A percentile compares a stretch with the other conserved stretches of the same genome.
Evolutionary conservation across 2,888 invertebrate species (phyloP).

Genomic region (Pilophorus perplexus): DNA sequence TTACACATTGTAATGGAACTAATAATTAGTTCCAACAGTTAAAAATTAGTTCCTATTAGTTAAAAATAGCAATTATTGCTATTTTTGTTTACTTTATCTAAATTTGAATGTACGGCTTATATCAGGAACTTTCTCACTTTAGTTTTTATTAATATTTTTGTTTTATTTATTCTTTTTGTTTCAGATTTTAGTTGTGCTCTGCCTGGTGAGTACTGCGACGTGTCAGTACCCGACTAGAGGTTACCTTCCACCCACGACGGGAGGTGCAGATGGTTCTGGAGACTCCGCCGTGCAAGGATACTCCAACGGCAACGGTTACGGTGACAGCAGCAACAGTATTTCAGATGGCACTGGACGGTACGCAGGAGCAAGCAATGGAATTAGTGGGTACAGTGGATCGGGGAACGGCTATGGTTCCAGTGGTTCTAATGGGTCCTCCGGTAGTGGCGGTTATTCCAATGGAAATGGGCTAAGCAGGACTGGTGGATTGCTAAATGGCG

Average conservation of each 20-base stretch:
- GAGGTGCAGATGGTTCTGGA: background rate
- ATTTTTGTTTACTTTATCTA: no score
- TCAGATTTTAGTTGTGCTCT: conserved; percentile 4
- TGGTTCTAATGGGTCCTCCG: background rate
- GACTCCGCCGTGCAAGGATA: background rate
- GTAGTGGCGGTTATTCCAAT: background rate
- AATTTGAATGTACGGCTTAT: background rate
- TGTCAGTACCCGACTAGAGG: conserved; percentile 20
- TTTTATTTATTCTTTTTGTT: background rate
- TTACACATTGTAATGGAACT: no score
- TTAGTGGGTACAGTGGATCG: background rate
- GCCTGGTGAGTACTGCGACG: conserved; percentile 4
- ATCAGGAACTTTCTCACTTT: background rate
- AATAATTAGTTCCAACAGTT: no score
- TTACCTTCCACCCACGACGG: background rate
- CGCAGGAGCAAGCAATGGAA: background rate
- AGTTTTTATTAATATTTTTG: background rate
- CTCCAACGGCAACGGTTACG: conserved; percentile 20
- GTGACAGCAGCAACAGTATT: background rate
- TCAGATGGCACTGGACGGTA: background rate
- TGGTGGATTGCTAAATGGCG: background rate
- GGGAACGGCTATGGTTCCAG: background rate
- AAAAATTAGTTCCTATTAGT: no score
- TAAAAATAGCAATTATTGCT: no score
- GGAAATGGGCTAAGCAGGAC: conserved; percentile 1